Evolutionary conservation across 2,113 vertebrate genomes (phyloP).

Genomic region (Dicaeum eximium): DNA sequence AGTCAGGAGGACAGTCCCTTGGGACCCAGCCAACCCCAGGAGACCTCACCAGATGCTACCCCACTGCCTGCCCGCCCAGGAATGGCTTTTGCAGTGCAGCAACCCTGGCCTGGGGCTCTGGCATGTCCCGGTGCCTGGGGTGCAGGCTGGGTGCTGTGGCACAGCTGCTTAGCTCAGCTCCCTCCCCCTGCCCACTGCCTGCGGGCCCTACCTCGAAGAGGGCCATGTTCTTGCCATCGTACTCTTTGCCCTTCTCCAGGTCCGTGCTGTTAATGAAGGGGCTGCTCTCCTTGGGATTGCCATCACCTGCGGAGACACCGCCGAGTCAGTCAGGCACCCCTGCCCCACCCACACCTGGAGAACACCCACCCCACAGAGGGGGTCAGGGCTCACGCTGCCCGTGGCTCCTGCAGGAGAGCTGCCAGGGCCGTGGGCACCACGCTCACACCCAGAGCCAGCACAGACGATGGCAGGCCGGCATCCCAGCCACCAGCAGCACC

Average conservation of each 20-base stretch:
- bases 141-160: rapidly evolving
- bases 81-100: rapidly evolving
- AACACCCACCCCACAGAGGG: rapidly evolving
- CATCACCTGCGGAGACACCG: constrained; percentile 79
- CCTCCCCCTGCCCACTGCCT: neutral
- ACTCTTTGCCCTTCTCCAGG: constrained; percentile 91
- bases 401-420: rapidly evolving
- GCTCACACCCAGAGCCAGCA: rapidly evolving
- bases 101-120: neutral
- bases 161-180: neutral
- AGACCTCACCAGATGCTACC: neutral
- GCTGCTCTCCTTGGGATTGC: constrained; percentile 96
- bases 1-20: rapidly evolving
- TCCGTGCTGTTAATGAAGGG: constrained; percentile 98
- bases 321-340: neutral
- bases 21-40: neutral
- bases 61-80: rapidly evolving
- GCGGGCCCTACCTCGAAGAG: constrained; percentile 85
- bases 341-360: rapidly evolving
- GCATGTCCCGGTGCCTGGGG: rapidly evolving
- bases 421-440: rapidly evolving
- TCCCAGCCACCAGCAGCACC: neutral
- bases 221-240: constrained; percentile 96
- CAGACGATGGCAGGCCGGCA: rapidly evolving
- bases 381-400: no score